Percentiles rank a stretch among this genome's conserved stretches.
These are phyloP conservation scores for Cydia strobilella DNA, from an alignment of 1,140 invertebrate genomes.

Conservation along the genomic window DNA sequence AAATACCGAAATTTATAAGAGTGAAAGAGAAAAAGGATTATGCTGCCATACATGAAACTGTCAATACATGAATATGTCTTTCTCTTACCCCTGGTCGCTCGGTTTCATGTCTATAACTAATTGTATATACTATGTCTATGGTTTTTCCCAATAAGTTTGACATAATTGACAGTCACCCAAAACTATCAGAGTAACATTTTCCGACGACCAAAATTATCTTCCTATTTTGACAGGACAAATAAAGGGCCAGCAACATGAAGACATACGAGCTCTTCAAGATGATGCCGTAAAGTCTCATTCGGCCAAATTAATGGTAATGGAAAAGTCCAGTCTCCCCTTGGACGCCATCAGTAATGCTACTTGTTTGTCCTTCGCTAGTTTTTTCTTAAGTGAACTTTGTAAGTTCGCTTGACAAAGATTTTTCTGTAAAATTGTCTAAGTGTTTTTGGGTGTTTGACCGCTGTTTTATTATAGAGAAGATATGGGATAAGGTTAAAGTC, in stretches of 20 bases:
- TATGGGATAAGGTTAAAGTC: not conserved
- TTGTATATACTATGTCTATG: no score
- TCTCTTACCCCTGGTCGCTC: no score
- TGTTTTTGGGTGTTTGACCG: not conserved
- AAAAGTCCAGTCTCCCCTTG: slow-evolving; percentile 52
- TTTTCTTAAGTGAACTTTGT: not conserved
- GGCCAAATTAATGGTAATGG: slow-evolving; percentile 71
- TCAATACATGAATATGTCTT: no score
- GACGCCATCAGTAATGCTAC: slow-evolving; percentile 12
- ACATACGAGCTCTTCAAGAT: slow-evolving; percentile 64
- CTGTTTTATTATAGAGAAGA: not conserved
- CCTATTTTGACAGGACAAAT: slow-evolving; percentile 39
- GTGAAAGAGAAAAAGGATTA: no score
- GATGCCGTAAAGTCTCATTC: slow-evolving; percentile 71
- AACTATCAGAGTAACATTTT: not conserved
- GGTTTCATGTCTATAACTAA: no score
- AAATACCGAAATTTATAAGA: no score
- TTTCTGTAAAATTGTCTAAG: not conserved
- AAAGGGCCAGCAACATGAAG: slow-evolving; percentile 66
- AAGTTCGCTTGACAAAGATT: slow-evolving; percentile 1
- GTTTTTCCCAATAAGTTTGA: no score
- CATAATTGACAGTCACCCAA: not conserved
- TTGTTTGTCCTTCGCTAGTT: slow-evolving; percentile 30
- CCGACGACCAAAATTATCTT: not conserved
- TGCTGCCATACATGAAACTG: no score